Evolutionary conservation across 2,113 vertebrate species (phyloP), one percentile per base, ranked within the genome.

Genomic region (Gallinago undulata): DNA sequence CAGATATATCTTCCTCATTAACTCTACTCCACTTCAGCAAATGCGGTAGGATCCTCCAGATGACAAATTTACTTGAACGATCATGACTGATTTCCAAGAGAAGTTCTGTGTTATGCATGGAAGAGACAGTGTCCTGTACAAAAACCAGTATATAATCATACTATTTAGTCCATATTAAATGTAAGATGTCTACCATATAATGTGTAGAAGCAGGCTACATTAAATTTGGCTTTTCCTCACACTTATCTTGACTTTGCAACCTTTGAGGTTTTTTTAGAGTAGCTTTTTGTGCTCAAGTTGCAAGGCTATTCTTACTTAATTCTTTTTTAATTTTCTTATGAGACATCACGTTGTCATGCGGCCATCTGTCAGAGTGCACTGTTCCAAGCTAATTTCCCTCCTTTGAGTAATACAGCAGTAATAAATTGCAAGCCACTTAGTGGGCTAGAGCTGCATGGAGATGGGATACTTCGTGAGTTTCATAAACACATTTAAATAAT

Each of bases 271-370:
- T 81, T 91, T 82, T 81, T 41, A 64, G 48, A 67, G 27, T 82
- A 69, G 48, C 51, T 94, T 92, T 90, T 90, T 90, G 37, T 75
- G 55, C 86, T 88, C 69, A 76, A n/a, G 69, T 90, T 93, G 68
- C 53, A 76, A 93, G 80, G 27, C 83, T 95, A 11, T 21, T 13
- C 82, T 94, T 69, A 13, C 37, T 88, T 75, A 17, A 33, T 81
- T 86, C 85, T 81, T 50, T 83, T 88, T 66, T 70, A 45, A 75
- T 89, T 90, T 94, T 88, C 35, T 90, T 90, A 19, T 2, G 39
- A 93, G 92, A 43, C 88, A 82, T 90, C 51, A 59, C 0, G 2
- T 80, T 94, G 79, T 88, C 73, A 47, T 69, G 33, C 78, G 84
- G 77, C 90, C 79, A 43, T 84, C 90, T 95, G 91, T 92, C 6